Conservation (phyloP, 2,797 vertebrate genomes). For the Tapera naevia region DNA sequence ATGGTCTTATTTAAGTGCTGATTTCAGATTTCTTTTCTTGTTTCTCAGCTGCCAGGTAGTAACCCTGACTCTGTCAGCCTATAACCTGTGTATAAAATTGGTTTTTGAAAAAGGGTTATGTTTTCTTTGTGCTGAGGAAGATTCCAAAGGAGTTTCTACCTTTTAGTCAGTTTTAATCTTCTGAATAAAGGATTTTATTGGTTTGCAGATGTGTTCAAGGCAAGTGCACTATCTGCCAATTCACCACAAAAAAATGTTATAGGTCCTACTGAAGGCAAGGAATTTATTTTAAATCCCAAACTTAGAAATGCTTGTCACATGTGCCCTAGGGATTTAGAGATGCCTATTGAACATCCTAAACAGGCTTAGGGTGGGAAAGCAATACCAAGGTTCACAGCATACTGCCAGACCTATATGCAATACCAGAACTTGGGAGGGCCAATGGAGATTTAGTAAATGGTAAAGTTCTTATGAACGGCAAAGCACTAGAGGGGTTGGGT, state of each 20-base stretch:
- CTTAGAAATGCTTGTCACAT: neutral
- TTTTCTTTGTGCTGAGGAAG: neutral
- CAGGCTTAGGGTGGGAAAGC: neutral
- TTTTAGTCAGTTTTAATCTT: neutral
- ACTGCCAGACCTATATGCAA: neutral
- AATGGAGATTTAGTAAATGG: neutral
- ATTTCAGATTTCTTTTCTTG: neutral
- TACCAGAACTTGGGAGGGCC: neutral
- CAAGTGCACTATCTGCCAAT: neutral
- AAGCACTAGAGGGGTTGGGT: neutral
- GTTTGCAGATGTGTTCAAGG: neutral
- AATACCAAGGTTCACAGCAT: neutral
- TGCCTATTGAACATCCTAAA: neutral
- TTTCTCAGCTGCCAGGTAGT: neutral
- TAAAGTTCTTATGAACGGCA: rapidly evolving
- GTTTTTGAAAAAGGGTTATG: neutral
- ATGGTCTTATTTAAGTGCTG: neutral
- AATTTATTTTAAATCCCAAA: neutral
- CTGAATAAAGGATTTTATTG: neutral
- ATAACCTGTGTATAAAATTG: neutral
- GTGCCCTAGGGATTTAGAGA: too few relatives aligned
- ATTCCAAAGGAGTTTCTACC: neutral
- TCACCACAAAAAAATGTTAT: neutral
- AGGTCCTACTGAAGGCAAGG: neutral
- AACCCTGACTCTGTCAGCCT: neutral